Base-by-base conservation (phyloP, 1,140 invertebrate genomes). In the Phenacoccus solenopsis region DNA sequence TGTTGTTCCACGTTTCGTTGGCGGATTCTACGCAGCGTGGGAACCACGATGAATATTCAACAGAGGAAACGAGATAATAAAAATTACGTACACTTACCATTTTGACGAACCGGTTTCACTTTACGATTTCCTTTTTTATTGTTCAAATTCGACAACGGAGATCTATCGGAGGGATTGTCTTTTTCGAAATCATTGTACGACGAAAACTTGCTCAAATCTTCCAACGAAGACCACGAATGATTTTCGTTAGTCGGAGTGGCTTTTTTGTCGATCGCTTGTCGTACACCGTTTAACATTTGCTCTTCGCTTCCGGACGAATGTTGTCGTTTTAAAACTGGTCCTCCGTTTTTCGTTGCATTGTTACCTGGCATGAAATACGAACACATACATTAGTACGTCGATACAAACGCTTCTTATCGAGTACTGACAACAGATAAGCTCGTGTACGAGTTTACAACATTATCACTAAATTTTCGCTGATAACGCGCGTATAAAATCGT, bases 261-360 rank as follows among this genome's bases (percentile, higher is more conserved):
- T 1, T 70, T 68, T 16, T 64, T 64, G 25, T 64, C 59, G 16
- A 10, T 24, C 9, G 10, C 13, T n/a, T n/a, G 22, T 12, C 28
- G 1, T 16, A 30, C 20, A 25, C 30, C 67, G 27, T 56, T 70
- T n/a, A 79, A 80, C 69, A 76, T 79, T 38, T 81, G 79, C 70
- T 83, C 82, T 68, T 82, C 81, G 59, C 81, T 82, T 0, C 81
- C 82, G 0, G 79, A 80, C 1, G 81, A 82, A 75, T 82, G 81
- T 70, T 82, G 80, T 28, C 81, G 75, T 70, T 80, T 82, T 4
- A 82, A 73, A 56, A 68, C 24, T 7, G 69, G 56, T 30, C 67
- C 71, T 25, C 27, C 70, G 67, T 69, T 72, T 7, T 64, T 64
- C 9, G 59, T 25, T 9, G 25, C 59, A 20, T 64, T 64, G 25